A percentile compares a stretch with the other conserved stretches of the same genome.
Conservation (phyloP, 1,140 invertebrate species). For the Drosophila serrata region DNA sequence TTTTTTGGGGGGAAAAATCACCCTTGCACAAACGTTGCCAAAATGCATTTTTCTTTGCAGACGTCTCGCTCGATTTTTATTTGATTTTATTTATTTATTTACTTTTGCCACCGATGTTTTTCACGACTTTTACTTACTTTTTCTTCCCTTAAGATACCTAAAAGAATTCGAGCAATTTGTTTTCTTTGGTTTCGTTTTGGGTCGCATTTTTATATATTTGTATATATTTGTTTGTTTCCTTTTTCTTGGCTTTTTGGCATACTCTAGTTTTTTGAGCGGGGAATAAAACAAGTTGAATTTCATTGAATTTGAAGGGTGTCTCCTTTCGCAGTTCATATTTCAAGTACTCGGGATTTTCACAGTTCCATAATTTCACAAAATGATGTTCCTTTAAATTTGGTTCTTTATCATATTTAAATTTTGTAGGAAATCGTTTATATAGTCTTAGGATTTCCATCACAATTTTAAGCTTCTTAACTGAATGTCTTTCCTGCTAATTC, state of each 20-base stretch:
- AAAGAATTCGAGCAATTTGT: constrained; percentile 20
- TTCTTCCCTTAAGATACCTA: not conserved
- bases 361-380: constrained; percentile 7
- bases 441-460: too few relatives aligned
- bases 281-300: constrained; percentile 27
- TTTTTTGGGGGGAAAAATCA: not conserved
- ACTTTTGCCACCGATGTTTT: constrained; percentile 34
- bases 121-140: not conserved
- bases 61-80: constrained; percentile 36
- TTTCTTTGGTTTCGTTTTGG: constrained; percentile 25
- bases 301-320: constrained; percentile 13
- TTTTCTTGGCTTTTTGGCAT: constrained; percentile 33
- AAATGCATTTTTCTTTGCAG: constrained; percentile 25
- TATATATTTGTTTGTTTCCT: constrained; percentile 18
- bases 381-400: not conserved
- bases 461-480: not conserved
- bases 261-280: constrained; percentile 2
- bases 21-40: constrained; percentile 15
- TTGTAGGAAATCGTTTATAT: not conserved
- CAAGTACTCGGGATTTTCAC: not conserved
- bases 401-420: not conserved
- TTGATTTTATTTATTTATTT: constrained; percentile 52
- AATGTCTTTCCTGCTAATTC: not conserved
- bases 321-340: constrained; percentile 2
- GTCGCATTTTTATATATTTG: constrained; percentile 27